A percentile compares a stretch with the other conserved stretches of the same genome.
These are phyloP conservation scores for Eptatretus burgeri DNA, from an alignment of 2,113 vertebrate genomes.

Conservation along the genomic window DNA sequence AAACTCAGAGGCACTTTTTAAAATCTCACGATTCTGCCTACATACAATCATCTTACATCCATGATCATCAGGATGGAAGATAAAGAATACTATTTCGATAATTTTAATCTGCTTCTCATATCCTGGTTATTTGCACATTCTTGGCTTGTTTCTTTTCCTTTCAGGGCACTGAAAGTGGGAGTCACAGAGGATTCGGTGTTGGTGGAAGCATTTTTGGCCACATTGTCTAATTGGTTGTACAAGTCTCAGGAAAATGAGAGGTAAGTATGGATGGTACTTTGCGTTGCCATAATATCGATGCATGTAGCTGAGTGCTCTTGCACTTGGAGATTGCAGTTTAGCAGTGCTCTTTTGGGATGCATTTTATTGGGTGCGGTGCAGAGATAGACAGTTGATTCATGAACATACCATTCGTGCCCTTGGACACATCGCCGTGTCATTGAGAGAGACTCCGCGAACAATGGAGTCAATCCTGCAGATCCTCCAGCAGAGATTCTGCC, in stretches of 20 bases:
- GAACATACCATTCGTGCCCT: conserved; percentile 76
- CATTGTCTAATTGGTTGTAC: conserved; percentile 80
- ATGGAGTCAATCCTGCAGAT: conserved; percentile 91
- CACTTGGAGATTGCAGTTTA: background rate
- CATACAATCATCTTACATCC: too few relatives aligned
- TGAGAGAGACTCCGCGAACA: conserved; percentile 64
- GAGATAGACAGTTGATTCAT: conserved; percentile 71
- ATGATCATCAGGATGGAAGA: too few relatives aligned
- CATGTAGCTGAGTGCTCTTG: background rate
- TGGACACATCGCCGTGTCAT: conserved; percentile 67
- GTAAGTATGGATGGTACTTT: conserved; percentile 18
- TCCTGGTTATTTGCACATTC: too few relatives aligned
- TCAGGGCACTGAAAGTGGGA: conserved; percentile 61
- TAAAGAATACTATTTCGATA: too few relatives aligned
- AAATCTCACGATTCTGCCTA: too few relatives aligned
- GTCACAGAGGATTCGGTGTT: conserved; percentile 57
- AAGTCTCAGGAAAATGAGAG: conserved; percentile 93
- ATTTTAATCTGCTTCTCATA: too few relatives aligned
- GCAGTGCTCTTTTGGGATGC: background rate
- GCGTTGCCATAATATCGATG: background rate
- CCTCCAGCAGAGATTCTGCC: conserved; percentile 86
- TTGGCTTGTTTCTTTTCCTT: background rate
- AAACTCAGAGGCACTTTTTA: too few relatives aligned
- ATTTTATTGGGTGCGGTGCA: conserved; percentile 13
- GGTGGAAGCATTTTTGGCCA: conserved; percentile 74